A percentile compares a stretch with the other conserved stretches of the same genome.
These are phyloP conservation scores for Battus philenor DNA, from an alignment of 1,140 invertebrate species.

Conservation along the genomic window DNA sequence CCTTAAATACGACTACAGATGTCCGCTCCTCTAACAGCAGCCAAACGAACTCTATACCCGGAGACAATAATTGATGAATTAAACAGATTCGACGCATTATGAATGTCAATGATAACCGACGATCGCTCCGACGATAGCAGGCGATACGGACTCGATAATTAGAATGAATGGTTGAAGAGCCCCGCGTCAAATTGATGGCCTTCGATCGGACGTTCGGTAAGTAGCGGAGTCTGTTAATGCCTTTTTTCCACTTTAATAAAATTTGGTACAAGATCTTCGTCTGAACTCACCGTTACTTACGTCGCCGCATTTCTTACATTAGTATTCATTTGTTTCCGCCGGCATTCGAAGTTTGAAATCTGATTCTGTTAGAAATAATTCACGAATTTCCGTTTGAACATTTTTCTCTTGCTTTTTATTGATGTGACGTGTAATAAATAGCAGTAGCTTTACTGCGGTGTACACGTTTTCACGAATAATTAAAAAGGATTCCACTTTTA, in stretches of 20 bases:
- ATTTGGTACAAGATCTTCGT: conserved; percentile 15
- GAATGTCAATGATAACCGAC: conserved; percentile 53
- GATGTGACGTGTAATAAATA: no score
- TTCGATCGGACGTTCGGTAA: conserved; percentile 24
- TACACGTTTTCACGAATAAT: no score
- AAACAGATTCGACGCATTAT: conserved; percentile 52
- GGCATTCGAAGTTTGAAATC: conserved; percentile 46
- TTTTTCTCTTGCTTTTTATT: conserved; percentile 2
- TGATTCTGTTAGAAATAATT: conserved; percentile 34
- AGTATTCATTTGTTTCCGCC: conserved; percentile 44
- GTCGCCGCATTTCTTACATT: conserved; percentile 28
- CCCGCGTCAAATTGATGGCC: conserved; percentile 38
- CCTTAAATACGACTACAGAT: conserved; percentile 66
- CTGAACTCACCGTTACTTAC: conserved; percentile 27
- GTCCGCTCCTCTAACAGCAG: conserved; percentile 46
- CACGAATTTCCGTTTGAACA: conserved; percentile 18
- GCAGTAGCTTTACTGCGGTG: no score
- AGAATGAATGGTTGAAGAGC: conserved; percentile 49
- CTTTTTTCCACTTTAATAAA: conserved; percentile 17
- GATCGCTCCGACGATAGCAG: conserved; percentile 22
- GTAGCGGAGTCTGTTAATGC: conserved; percentile 33
- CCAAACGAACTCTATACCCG: conserved; percentile 31
- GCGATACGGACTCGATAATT: conserved; percentile 48
- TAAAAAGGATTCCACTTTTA: no score
- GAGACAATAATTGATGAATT: conserved; percentile 62